phyloP scores from a whole-genome alignment of 2,113 vertebrate species.

The Larimichthys polyactis region DNA sequence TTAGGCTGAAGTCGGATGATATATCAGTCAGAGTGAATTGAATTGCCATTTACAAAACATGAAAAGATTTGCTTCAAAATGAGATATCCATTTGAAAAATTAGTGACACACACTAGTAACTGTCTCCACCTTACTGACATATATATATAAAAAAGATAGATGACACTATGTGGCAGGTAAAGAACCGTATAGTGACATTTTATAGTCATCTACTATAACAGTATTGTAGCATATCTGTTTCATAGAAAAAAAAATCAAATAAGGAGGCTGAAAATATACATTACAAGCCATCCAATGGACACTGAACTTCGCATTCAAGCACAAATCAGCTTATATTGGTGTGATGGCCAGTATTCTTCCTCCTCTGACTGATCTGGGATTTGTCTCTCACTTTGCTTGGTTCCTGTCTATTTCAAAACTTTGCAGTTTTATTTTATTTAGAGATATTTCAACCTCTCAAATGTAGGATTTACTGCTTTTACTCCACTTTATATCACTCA shows the following conservation, averaged over 20 bases:
- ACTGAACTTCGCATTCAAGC: not conserved
- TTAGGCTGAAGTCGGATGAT: constrained; percentile 1
- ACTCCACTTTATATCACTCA: not conserved
- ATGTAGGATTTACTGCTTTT: not conserved
- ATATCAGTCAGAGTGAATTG: constrained; percentile 24
- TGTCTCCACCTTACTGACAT: constrained; percentile 4
- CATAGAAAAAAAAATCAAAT: not conserved
- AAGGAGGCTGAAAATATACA: not conserved
- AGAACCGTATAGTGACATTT: not conserved
- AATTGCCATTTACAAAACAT: constrained; percentile 31
- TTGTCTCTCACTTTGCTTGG: not conserved
- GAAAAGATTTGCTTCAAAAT: constrained; percentile 1
- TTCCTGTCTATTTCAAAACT: not conserved
- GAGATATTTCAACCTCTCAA: not conserved
- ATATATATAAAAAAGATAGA: constrained; percentile 13
- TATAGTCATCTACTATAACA: not conserved
- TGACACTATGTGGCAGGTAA: not conserved
- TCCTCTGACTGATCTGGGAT: not conserved
- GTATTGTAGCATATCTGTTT: not conserved
- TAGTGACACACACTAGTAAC: not conserved
- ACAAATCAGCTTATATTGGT: not conserved
- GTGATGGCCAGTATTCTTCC: not conserved
- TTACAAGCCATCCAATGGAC: not conserved
- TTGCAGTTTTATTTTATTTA: no score
- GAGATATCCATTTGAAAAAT: constrained; percentile 23